phyloP scores from a whole-genome alignment of 2,888 invertebrate species.

The Scotopteryx bipunctaria region DNA sequence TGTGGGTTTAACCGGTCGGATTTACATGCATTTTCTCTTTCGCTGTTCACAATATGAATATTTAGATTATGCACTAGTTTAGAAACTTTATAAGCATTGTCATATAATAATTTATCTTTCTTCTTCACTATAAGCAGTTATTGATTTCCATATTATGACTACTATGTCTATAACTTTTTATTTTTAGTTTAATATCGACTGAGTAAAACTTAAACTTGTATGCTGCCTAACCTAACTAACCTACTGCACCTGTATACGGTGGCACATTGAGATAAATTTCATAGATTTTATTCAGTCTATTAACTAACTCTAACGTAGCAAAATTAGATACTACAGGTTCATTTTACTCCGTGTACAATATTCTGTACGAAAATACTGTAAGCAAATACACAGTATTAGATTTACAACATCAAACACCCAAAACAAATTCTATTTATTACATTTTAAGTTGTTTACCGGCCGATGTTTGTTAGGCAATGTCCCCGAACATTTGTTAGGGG shows the following conservation, averaged over 20 bases:
- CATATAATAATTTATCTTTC: neutral
- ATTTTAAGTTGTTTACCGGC: slow-evolving; percentile 63
- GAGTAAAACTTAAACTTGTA: too few species aligned
- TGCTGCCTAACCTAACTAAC: too few species aligned
- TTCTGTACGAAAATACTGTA: neutral
- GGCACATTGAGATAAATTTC: too few species aligned
- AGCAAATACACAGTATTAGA: slow-evolving; percentile 4
- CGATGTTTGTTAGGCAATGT: slow-evolving; percentile 66
- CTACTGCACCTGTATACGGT: too few species aligned
- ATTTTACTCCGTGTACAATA: too few species aligned
- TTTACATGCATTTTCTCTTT: slow-evolving; percentile 42
- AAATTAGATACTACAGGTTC: too few species aligned
- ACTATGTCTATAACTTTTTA: too few species aligned
- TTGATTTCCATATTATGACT: too few species aligned
- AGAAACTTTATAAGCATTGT: neutral
- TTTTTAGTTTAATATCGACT: too few species aligned
- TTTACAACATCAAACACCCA: slow-evolving; percentile 27
- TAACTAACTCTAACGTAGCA: too few species aligned
- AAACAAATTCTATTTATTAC: slow-evolving; percentile 55
- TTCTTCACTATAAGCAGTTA: too few species aligned
- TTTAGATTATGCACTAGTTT: slow-evolving; percentile 23
- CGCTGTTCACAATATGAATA: slow-evolving; percentile 26
- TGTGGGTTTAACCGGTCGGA: slow-evolving; percentile 45
- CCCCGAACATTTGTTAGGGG: slow-evolving; percentile 74
- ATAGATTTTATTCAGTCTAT: too few species aligned